Percentiles rank a stretch among this genome's conserved stretches.
Evolutionary conservation across 2,797 vertebrate species (phyloP).

Genomic region (Ispidina lecontei): DNA sequence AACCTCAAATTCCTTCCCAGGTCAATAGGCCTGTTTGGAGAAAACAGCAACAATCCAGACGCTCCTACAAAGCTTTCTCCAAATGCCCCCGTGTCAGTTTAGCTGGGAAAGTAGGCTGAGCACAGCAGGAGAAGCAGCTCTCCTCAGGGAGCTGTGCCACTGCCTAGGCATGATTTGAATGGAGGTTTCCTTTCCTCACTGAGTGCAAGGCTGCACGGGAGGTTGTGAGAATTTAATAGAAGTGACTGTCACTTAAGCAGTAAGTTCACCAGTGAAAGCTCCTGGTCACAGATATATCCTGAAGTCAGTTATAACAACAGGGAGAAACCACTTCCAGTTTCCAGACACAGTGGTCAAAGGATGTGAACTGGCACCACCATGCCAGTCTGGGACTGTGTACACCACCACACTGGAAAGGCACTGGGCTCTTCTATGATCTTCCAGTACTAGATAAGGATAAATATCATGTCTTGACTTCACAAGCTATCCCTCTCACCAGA

Average conservation of each 20-base stretch:
- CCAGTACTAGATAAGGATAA: neutral
- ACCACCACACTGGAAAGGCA: rapidly evolving
- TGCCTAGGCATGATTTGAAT: neutral
- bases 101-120: neutral
- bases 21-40: neutral
- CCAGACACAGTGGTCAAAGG: neutral
- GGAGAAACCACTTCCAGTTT: neutral
- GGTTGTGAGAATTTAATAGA: neutral
- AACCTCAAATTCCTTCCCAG: neutral
- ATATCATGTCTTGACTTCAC: rapidly evolving
- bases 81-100: neutral
- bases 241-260: rapidly evolving
- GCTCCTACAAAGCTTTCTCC: neutral
- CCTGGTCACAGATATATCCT: neutral
- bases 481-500: neutral
- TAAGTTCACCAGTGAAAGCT: neutral
- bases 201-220: neutral
- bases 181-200: neutral
- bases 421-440: neutral
- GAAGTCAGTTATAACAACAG: neutral
- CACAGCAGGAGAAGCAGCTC: neutral
- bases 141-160: neutral
- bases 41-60: neutral
- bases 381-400: neutral
- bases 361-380: neutral